These are phyloP conservation scores for Littorina saxatilis DNA, from an alignment of 1,140 invertebrate species.

Conservation along the genomic window DNA sequence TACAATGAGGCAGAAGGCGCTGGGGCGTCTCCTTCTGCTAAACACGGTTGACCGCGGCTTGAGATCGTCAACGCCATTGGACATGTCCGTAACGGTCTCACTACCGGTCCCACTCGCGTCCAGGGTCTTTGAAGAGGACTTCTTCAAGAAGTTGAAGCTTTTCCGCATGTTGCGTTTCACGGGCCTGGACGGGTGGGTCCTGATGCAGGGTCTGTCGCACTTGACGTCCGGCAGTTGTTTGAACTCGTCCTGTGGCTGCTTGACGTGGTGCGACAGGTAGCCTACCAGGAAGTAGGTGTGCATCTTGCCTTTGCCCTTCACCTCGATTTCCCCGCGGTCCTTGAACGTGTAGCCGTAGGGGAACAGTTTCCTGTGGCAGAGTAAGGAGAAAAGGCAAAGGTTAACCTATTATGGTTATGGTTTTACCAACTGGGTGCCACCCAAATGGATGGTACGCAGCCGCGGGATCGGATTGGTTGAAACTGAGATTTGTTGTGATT, in stretches of 20 bases:
- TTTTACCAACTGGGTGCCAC: too few species aligned
- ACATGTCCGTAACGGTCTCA: too few species aligned
- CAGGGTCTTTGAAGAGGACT: neutral
- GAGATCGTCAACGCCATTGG: too few species aligned
- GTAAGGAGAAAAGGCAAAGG: neutral
- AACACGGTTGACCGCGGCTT: too few species aligned
- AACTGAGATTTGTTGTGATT: too few species aligned
- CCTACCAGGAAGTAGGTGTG: constrained; percentile 74
- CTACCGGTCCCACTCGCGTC: too few species aligned
- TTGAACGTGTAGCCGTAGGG: constrained; percentile 50
- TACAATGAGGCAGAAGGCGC: too few species aligned
- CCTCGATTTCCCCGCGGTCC: constrained; percentile 50
- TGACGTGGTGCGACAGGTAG: constrained; percentile 33
- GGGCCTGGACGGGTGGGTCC: too few species aligned
- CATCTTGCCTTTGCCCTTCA: constrained; percentile 75
- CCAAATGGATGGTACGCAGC: too few species aligned
- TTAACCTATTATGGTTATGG: too few species aligned
- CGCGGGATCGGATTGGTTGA: too few species aligned
- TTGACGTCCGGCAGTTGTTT: neutral
- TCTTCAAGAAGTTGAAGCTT: constrained; percentile 3
- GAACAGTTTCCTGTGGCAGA: neutral
- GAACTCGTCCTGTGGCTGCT: constrained; percentile 37
- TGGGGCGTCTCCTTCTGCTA: too few species aligned
- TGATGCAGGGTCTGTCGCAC: neutral
- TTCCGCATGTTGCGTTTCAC: neutral